These are phyloP conservation scores for Chrysaora quinquecirrha DNA, from an alignment of 30 jellyfish, hydroid and myxozoan genomes.

Conservation along the genomic window DNA sequence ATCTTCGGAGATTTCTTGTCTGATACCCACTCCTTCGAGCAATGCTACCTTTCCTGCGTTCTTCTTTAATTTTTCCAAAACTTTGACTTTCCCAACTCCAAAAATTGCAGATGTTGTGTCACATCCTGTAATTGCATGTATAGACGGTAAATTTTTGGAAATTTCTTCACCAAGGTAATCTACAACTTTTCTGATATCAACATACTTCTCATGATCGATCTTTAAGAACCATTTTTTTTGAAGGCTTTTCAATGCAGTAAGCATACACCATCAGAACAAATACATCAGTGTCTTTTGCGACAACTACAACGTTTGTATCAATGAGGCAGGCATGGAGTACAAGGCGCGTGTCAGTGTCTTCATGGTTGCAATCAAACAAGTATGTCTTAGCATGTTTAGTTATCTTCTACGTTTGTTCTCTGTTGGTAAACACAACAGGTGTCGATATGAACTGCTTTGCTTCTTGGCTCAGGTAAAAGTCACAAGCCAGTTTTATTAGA, in stretches of 20 bases:
- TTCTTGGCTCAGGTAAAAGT: too few relatives aligned
- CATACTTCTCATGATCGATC: slow-evolving; percentile 50
- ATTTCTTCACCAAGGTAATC: slow-evolving; percentile 36
- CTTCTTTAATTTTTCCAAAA: slow-evolving; percentile 29
- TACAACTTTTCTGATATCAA: slow-evolving; percentile 28
- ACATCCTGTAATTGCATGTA: slow-evolving; percentile 40
- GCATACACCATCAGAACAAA: slow-evolving; percentile 35
- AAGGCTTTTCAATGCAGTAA: slow-evolving; percentile 27
- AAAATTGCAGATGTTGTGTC: slow-evolving; percentile 48
- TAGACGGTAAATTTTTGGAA: slow-evolving; percentile 31
- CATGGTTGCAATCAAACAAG: too few relatives aligned
- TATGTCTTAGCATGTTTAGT: too few relatives aligned
- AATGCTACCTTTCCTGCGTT: slow-evolving; percentile 3
- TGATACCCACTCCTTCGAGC: slow-evolving; percentile 47
- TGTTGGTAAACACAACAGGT: too few relatives aligned
- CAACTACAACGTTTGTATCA: slow-evolving; percentile 40
- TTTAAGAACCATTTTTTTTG: slow-evolving; percentile 17
- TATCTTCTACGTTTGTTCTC: too few relatives aligned
- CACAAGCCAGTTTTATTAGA: too few relatives aligned
- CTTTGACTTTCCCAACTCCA: slow-evolving; percentile 1
- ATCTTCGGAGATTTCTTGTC: slow-evolving; percentile 38
- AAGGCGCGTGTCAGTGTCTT: too few relatives aligned
- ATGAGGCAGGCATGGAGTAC: slow-evolving; percentile 47
- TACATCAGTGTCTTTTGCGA: slow-evolving; percentile 43
- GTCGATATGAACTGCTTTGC: too few relatives aligned